Conservation (phyloP, 1,140 invertebrate genomes). For the Goniozus legneri region DNA sequence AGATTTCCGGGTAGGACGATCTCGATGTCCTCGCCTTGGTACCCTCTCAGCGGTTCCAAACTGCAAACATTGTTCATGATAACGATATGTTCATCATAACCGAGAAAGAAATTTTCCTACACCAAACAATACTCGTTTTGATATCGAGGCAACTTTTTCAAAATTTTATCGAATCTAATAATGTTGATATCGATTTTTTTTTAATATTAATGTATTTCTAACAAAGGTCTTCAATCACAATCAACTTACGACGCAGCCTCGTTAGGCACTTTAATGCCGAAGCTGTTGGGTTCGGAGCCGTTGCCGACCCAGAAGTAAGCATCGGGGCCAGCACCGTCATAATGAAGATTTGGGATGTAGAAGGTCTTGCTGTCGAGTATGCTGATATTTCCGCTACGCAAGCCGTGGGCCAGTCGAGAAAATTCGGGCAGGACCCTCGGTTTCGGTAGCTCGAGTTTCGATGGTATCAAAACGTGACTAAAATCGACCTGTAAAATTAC, state of each 20-base stretch:
- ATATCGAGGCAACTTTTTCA: too few relatives aligned
- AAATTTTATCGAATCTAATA: too few relatives aligned
- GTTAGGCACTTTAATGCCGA: constrained; percentile 84
- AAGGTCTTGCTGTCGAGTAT: constrained; percentile 89
- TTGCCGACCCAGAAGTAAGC: constrained; percentile 93
- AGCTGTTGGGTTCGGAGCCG: constrained; percentile 74
- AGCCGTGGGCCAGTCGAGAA: constrained; percentile 77
- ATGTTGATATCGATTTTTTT: neutral
- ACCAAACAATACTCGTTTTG: too few relatives aligned
- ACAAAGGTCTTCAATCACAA: too few relatives aligned
- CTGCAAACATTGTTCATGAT: constrained; percentile 46
- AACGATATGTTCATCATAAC: neutral
- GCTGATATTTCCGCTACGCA: constrained; percentile 86
- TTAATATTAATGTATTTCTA: neutral
- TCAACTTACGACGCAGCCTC: constrained; percentile 67
- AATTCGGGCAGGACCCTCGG: constrained; percentile 78
- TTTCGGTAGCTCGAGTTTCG: constrained; percentile 69
- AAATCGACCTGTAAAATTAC: constrained; percentile 79
- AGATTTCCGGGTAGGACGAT: constrained; percentile 79
- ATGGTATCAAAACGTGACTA: constrained; percentile 76
- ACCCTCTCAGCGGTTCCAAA: constrained; percentile 71
- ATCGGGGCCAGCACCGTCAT: constrained; percentile 84
- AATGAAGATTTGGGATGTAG: constrained; percentile 89
- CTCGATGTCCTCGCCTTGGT: constrained; percentile 88
- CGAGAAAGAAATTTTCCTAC: neutral